These are phyloP conservation scores for Hemichromis elongatus DNA, from an alignment of 2,113 vertebrate species.

Conservation along the genomic window DNA sequence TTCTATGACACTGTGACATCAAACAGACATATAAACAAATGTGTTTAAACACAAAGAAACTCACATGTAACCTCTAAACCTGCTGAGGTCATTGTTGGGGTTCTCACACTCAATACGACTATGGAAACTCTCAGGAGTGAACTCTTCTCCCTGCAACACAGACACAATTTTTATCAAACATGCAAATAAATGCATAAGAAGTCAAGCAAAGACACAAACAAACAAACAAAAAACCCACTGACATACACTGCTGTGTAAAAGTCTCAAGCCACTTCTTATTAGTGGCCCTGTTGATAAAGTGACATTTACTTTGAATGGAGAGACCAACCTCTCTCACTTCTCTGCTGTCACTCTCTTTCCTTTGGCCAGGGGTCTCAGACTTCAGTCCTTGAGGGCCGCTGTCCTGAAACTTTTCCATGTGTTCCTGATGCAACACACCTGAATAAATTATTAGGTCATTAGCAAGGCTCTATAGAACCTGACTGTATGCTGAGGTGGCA, in stretches of 20 bases:
- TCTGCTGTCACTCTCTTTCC: not conserved
- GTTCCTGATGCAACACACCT: too few relatives aligned
- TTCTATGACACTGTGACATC: not conserved
- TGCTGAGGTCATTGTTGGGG: constrained; percentile 86
- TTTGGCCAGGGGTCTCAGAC: too few relatives aligned
- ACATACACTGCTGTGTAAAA: not conserved
- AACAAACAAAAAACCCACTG: not conserved
- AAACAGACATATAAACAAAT: not conserved
- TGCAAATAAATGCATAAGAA: not conserved
- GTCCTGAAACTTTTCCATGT: too few relatives aligned
- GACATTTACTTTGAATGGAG: not conserved
- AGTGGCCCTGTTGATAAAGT: not conserved
- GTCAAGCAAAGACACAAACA: not conserved
- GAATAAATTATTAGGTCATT: too few relatives aligned
- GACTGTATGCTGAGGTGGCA: too few relatives aligned
- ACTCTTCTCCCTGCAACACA: constrained; percentile 75
- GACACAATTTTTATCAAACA: not conserved
- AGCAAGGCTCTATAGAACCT: too few relatives aligned
- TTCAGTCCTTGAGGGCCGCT: too few relatives aligned
- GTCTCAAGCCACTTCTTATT: not conserved
- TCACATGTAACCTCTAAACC: constrained; percentile 91
- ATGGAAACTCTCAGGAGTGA: constrained; percentile 83
- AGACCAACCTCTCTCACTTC: not conserved
- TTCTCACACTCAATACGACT: constrained; percentile 88
- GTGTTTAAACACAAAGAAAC: constrained; percentile 41